A percentile compares a stretch with the other conserved stretches of the same genome.
Evolutionary conservation across 2,113 vertebrate genomes (phyloP).

Genomic region (Antigone vipio): DNA sequence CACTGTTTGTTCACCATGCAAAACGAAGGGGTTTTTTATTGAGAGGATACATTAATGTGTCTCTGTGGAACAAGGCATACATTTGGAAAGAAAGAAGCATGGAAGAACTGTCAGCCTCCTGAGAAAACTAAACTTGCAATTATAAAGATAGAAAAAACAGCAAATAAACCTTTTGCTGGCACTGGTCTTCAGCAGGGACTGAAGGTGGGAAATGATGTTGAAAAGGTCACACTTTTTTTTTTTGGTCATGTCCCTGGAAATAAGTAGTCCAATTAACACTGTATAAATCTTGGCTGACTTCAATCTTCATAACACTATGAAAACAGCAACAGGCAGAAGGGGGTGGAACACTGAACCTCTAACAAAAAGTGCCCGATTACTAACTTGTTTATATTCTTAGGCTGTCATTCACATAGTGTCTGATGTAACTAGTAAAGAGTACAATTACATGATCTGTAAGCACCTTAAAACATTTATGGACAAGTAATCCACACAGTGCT

Average conservation of each 20-base stretch:
- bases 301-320: neutral
- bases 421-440: neutral
- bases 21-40: neutral
- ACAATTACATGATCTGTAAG: neutral
- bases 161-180: neutral
- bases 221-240: neutral
- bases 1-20: neutral
- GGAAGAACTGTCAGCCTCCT: neutral
- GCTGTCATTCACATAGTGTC: neutral
- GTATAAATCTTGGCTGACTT: neutral
- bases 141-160: neutral
- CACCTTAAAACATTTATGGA: neutral
- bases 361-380: neutral
- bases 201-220: neutral
- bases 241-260: neutral
- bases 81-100: neutral
- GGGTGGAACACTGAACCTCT: neutral
- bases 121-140: neutral
- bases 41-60: neutral
- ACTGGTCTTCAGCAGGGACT: neutral
- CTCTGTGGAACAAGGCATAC: neutral
- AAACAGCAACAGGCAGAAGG: neutral
- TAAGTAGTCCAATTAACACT: neutral
- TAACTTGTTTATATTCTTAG: neutral
- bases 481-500: neutral